A percentile compares a stretch with the other conserved stretches of the same genome.
phyloP scores from a whole-genome alignment of 2,888 invertebrate species.

The Choreutis nemorana region DNA sequence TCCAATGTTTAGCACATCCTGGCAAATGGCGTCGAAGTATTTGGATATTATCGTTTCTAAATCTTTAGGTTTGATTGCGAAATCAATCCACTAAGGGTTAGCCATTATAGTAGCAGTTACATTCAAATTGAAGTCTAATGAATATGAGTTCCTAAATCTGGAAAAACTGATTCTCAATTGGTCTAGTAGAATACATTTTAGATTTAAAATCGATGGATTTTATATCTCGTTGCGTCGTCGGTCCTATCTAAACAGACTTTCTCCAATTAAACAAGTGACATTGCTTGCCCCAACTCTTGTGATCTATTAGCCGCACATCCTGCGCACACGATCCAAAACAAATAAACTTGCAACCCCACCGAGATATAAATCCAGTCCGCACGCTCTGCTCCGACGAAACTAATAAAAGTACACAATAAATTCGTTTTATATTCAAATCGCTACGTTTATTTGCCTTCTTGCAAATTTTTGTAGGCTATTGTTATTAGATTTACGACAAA shows the following conservation, averaged over 20 bases:
- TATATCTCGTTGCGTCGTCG: too few species aligned
- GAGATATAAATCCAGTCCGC: slow-evolving; percentile 40
- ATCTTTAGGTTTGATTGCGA: slow-evolving; percentile 46
- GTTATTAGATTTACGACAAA: too few species aligned
- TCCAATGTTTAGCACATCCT: slow-evolving; percentile 43
- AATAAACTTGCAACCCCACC: slow-evolving; percentile 48
- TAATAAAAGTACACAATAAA: slow-evolving; percentile 57
- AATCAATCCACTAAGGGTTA: too few species aligned
- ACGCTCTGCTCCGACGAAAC: slow-evolving; percentile 45
- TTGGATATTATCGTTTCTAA: slow-evolving; percentile 46
- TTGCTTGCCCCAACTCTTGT: slow-evolving; percentile 14
- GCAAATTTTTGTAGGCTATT: slow-evolving; percentile 11
- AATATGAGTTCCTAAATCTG: too few species aligned
- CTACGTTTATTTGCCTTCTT: slow-evolving; percentile 23
- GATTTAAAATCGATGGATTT: too few species aligned
- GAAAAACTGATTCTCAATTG: too few species aligned
- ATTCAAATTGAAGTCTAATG: too few species aligned
- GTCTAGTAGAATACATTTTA: too few species aligned
- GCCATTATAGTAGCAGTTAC: too few species aligned
- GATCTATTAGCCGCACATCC: slow-evolving; percentile 43
- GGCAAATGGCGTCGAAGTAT: slow-evolving; percentile 57
- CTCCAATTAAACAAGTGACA: too few species aligned
- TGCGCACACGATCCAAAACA: slow-evolving; percentile 40
- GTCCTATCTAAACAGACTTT: too few species aligned
- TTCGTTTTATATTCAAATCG: slow-evolving; percentile 44